Conservation (phyloP, 2,888 invertebrate genomes). For the Drosophila anomalata region DNA sequence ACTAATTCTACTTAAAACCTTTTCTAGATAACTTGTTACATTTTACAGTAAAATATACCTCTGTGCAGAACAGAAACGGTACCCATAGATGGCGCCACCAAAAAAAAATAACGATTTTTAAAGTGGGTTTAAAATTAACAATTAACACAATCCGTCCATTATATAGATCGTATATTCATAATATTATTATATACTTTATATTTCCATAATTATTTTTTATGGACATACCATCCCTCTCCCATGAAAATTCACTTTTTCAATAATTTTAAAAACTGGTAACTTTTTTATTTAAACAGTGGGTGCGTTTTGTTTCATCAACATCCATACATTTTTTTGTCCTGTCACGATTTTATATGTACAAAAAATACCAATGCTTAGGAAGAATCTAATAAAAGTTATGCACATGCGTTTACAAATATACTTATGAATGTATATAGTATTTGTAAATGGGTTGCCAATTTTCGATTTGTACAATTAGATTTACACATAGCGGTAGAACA, state of each 20-base stretch:
- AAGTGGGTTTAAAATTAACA: too few species aligned
- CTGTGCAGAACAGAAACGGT: too few species aligned
- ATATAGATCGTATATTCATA: too few species aligned
- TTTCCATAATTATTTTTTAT: too few species aligned
- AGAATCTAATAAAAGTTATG: slow-evolving; percentile 44
- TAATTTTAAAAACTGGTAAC: slow-evolving; percentile 73
- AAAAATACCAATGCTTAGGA: slow-evolving; percentile 71
- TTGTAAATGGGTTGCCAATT: slow-evolving; percentile 59
- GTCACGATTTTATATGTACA: slow-evolving; percentile 54
- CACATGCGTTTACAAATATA: slow-evolving; percentile 45
- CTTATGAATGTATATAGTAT: not conserved
- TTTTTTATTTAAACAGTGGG: slow-evolving; percentile 76
- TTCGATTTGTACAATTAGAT: slow-evolving; percentile 69
- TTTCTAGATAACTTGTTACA: too few species aligned
- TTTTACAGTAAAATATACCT: too few species aligned
- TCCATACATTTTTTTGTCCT: slow-evolving; percentile 45
- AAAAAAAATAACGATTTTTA: too few species aligned
- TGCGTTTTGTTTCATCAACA: slow-evolving; percentile 35
- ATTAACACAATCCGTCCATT: too few species aligned
- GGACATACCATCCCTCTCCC: not conserved
- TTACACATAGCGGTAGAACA: slow-evolving; percentile 62
- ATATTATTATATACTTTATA: too few species aligned
- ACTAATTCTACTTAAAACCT: too few species aligned
- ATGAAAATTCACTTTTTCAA: not conserved
- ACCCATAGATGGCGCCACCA: too few species aligned